Evolutionary conservation across 1,140 invertebrate genomes (phyloP).

Genomic region (Lordiphosa clarofinis): DNA sequence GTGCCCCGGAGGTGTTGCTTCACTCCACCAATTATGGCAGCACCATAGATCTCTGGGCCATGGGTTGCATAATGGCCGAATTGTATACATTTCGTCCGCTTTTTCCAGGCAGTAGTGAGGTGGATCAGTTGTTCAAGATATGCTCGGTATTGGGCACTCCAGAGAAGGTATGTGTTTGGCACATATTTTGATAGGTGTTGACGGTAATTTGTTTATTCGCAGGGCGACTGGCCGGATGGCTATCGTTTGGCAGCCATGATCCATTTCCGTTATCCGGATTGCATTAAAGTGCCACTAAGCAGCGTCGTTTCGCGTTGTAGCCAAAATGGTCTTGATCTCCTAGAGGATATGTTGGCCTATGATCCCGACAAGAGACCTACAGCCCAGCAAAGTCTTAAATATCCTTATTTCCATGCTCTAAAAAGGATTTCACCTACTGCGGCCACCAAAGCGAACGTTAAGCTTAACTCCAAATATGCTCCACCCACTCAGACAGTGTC

Average conservation of each 20-base stretch:
- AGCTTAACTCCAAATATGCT: conserved; percentile 62
- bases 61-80: conserved; percentile 98
- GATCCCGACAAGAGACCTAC: conserved; percentile 96
- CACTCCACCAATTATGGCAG: conserved; percentile 97
- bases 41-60: conserved; percentile 99
- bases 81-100: conserved; percentile 98
- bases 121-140: conserved; percentile 99
- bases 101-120: conserved; percentile 98
- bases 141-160: conserved; percentile 97
- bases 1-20: conserved; percentile 96
- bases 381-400: conserved; percentile 91
- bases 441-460: conserved; percentile 76
- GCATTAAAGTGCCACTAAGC: conserved; percentile 88
- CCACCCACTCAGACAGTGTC: conserved; percentile 50
- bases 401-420: conserved; percentile 89
- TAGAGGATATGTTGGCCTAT: conserved; percentile 94
- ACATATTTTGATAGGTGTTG: background rate
- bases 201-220: conserved; percentile 40
- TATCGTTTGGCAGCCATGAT: conserved; percentile 94
- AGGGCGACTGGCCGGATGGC: conserved; percentile 97
- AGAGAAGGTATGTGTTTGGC: conserved; percentile 84
- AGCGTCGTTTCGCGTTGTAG: conserved; percentile 91
- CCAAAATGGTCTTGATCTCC: conserved; percentile 89
- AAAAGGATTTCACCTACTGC: conserved; percentile 72
- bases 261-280: conserved; percentile 98